Base-by-base conservation (phyloP, 2,797 vertebrate species). In the Selene dorsalis region DNA sequence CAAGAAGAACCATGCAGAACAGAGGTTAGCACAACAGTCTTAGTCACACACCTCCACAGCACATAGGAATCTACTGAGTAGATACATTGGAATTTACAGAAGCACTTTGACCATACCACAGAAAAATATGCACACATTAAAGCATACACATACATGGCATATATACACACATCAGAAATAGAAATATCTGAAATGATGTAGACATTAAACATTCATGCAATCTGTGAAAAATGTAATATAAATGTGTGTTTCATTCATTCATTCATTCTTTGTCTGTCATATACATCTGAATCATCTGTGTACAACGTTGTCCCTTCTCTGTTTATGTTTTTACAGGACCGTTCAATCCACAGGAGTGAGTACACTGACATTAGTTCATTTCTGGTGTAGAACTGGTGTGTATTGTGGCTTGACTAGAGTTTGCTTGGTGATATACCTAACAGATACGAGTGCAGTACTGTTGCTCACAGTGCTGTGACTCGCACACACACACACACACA, bases 1-100 rank as follows among this genome's bases (percentile, higher is more conserved):
- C 98, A 64, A 95, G 97, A 61, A 95, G 98, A 88, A 97, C 97
- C 38, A 90, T 97, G 84, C 96, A 95, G 77, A 95, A 92, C 91
- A 95, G 96, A 97, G 96, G 98, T 97, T 83, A 92, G 47, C 14
- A 58, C n/a, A 8, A 58, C 28, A 22, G 69, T 48, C 39, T 53
- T 18, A 75, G 14, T 57, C 63, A 47, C 24, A 32, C 26, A 53
- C 39, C 30, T 41, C 24, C 24, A 60, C 28, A 39, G 8, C 43
- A 38, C 45, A 48, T 53, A 22, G 14, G 3, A 8, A 41, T 9
- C 48, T 57, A 43, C 35, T 24, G 20, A 12, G 2, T 39, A 3
- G 13, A 30, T 12, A 43, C 55, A 57, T 22, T 30, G 24, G 20
- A 11, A 1, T 30, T 24, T 48, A 24, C 20, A 35, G n/a, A 17